Percentiles rank a stretch among this genome's conserved stretches.
These are phyloP conservation scores for Montipora cactus DNA, from an alignment of 64 coral and sea anemone genomes.

Conservation along the genomic window DNA sequence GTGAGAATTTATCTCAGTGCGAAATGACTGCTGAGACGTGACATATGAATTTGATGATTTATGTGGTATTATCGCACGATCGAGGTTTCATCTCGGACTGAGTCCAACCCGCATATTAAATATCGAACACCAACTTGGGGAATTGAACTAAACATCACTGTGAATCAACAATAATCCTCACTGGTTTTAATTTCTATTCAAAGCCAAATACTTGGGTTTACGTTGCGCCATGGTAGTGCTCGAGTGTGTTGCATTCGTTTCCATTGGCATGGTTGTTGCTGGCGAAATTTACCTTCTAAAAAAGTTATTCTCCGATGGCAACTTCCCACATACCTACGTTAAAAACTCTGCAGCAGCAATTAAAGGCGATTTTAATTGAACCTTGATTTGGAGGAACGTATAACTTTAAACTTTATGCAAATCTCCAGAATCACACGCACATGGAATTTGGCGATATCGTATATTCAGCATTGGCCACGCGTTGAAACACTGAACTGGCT, in stretches of 20 bases:
- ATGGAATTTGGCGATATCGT: not conserved
- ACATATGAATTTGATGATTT: too few species aligned
- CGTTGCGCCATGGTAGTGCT: conserved; percentile 25
- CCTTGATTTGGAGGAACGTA: not conserved
- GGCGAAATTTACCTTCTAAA: conserved; percentile 60
- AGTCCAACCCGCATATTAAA: not conserved
- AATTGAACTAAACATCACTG: too few species aligned
- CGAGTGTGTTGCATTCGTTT: conserved; percentile 50
- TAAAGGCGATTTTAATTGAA: not conserved
- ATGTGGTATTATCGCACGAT: not conserved
- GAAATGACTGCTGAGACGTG: too few species aligned
- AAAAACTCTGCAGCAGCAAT: not conserved
- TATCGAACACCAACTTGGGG: too few species aligned
- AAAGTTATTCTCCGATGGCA: conserved; percentile 45
- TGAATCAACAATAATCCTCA: too few species aligned
- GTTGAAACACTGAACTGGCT: too few species aligned
- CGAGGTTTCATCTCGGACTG: not conserved
- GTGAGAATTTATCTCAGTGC: too few species aligned
- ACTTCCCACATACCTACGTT: conserved; percentile 1
- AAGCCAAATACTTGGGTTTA: not conserved
- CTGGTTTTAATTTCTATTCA: too few species aligned
- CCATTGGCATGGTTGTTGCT: conserved; percentile 4
- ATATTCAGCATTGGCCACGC: too few species aligned
- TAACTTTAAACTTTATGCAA: not conserved
- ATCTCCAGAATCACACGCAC: not conserved